Evolutionary conservation across 2,113 vertebrate species (phyloP).

Genomic region (Kobus ellipsiprymnus): DNA sequence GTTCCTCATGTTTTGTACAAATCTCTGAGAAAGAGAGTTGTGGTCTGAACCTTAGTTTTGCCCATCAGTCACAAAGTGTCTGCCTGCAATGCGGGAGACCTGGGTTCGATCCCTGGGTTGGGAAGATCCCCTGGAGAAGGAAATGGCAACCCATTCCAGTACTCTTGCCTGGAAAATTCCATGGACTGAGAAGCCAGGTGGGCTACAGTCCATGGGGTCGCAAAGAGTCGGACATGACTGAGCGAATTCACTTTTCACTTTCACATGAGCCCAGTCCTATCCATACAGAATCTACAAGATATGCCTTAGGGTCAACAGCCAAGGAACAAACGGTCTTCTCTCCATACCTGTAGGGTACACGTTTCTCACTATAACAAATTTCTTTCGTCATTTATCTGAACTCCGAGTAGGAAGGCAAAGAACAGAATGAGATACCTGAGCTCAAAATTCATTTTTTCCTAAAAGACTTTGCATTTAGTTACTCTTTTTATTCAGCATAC

Average conservation of each 20-base stretch:
- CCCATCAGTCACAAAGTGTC: neutral
- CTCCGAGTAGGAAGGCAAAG: neutral
- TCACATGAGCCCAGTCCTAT: neutral
- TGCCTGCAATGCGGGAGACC: fast-evolving
- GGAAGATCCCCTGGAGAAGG: neutral
- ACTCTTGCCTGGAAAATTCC: neutral
- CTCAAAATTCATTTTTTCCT: neutral
- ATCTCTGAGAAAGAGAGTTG: neutral
- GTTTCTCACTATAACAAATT: neutral
- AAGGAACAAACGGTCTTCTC: neutral
- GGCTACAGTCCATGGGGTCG: neutral
- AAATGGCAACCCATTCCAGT: neutral
- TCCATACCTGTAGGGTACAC: neutral
- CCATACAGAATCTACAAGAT: neutral
- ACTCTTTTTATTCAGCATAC: neutral
- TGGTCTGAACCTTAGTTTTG: neutral
- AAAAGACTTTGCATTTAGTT: neutral
- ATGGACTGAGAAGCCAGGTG: neutral
- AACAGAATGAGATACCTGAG: neutral
- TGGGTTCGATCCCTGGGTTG: fast-evolving
- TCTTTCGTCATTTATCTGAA: neutral
- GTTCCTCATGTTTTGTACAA: neutral
- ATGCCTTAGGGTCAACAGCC: neutral
- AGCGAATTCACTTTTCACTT: neutral
- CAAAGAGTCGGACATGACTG: neutral